Evolutionary conservation across 2,888 invertebrate genomes (phyloP), one percentile per base, ranked within the genome.

Genomic region (Therioaphis trifolii): DNA sequence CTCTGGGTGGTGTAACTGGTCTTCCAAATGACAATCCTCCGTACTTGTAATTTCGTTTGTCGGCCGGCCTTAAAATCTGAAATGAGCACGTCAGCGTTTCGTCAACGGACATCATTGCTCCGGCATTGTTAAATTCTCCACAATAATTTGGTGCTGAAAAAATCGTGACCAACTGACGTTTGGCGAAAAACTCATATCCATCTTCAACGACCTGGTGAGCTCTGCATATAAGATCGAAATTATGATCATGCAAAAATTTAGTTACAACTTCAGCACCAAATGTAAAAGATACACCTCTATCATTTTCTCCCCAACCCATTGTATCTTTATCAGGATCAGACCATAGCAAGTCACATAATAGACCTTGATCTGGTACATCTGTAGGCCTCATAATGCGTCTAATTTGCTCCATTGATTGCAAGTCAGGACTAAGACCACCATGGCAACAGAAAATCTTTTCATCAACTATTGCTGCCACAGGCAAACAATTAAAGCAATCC

Each of bases 41-140:
- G 89, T 98, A 97, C 87, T 95, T 94, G 89, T 96, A 95, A 91
- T 99, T 98, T 92, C 98, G 95, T 90, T 99, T 99, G 91, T 99
- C 99, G 85, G 99, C 99, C 88, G 99, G 99, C 91, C 93, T 40
- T 89, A 96, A 91, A 89, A 96, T 96, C 90, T 96, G 93, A 92
- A 99, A 99, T 90, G 98, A 98, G 92, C 99, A 99, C 98, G 99
- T 99, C 87, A 99, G 92, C 86, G 98, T 97, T 90, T 99, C 99
- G 91, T 99, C 99, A 86, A 99, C 99, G 46, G 97, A 97, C 99
- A 99, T 99, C 94, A 99, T 95, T 86, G 96, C 96, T 88, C 92
- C 94, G 85, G 94, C 94, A 88, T 95, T 95, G 89, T 95, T 94
- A 88, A 94, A 95, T 89, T 95, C 94, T 87, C 97, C 97, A 7